Evolutionary conservation across 2,113 vertebrate genomes (phyloP), one percentile per base, ranked within the genome.

Genomic region (Microcebus ravelobensis): DNA sequence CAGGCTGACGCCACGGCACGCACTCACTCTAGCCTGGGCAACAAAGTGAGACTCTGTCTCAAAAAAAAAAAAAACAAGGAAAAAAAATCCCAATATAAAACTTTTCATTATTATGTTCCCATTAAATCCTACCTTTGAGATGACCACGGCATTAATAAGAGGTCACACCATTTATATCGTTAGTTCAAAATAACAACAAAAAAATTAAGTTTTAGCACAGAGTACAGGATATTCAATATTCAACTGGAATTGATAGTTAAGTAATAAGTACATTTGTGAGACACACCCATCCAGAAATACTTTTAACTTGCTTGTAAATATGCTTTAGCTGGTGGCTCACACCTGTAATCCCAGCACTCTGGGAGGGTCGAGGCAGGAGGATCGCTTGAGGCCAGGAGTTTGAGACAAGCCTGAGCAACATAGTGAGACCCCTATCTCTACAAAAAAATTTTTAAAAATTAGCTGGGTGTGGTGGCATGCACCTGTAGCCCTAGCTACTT

Each of bases 41-140:
- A 45, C 45, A 45, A 45, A 45, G 45, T 45, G 45, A 45, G 45
- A 45, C 45, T 45, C 8, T 45, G 45, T 45, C 45, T 45, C 45
- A 45, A 45, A 45, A 45, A 45, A 45, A 42, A 42, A 42, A 45
- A 45, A 45, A 45, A 45, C 42, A 45, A 45, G 42, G 42, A 8
- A 45, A 85, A 92, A 88, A 88, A 15, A 80, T 0, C 15, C 11
- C 45, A 50, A 71, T 79, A 48, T 88, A 59, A 48, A 85, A 65
- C 15, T 68, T 45, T 89, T 74, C 63, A 52, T 74, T 74, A 11
- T 52, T 12, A 25, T 50, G 57, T 65, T 73, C 12, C 45, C 57
- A 86, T 74, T 80, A 76, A 95, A 88, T 81, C 29, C n/a, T 87
- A 73, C 36, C 6, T 93, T 84, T 81, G 20, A 67, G 25, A 95